Evolutionary conservation across 2,113 vertebrate genomes (phyloP), one percentile per base, ranked within the genome.

Genomic region (Gymnorhina tibicen): DNA sequence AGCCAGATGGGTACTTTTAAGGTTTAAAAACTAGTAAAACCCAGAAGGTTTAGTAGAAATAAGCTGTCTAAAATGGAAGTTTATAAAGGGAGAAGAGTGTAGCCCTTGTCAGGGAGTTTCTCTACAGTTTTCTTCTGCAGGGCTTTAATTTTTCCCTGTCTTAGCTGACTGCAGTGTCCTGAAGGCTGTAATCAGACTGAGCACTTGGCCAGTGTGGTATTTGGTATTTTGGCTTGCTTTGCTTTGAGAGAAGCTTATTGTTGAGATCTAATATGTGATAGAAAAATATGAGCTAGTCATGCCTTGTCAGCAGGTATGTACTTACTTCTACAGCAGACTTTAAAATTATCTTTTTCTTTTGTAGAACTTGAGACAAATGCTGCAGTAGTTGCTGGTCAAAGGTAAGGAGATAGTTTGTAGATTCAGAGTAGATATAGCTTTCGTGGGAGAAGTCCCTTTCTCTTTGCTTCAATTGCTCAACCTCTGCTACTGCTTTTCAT

Each of bases 361-460:
- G 96, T 97, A 98, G 98, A 98, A 84, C 97, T 97, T 80, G 98
- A 98, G 95, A 95, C 95, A 97, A 98, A 98, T 97, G 97, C 97
- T 97, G 85, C 96, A 80, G 68, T 98, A 96, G 97, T 97, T 95
- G 96, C 98, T 97, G 97, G 97, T 95, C 97, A 98, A 97, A 98
- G 97, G 98, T 98, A 98, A 98, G 98, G 97, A 97, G 93, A 96
- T 92, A 87, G 81, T 95, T 93, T 93, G 79, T 86, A 94, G 85
- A 92, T 85, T 87, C 77, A 96, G 92, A 79, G 59, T 95, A 93
- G 96, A 93, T 77, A 2, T 7, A 96, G 93, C 64, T 95, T 69
- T 95, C 11, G 2, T 76, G 91, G 64, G 87, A 93, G 64, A 50
- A 75, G 20, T 85, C 68, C 17, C 59, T 92, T 94, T 97, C 85